Evolutionary conservation across 2,888 invertebrate species (phyloP).

Genomic region (Volucella zonaria): DNA sequence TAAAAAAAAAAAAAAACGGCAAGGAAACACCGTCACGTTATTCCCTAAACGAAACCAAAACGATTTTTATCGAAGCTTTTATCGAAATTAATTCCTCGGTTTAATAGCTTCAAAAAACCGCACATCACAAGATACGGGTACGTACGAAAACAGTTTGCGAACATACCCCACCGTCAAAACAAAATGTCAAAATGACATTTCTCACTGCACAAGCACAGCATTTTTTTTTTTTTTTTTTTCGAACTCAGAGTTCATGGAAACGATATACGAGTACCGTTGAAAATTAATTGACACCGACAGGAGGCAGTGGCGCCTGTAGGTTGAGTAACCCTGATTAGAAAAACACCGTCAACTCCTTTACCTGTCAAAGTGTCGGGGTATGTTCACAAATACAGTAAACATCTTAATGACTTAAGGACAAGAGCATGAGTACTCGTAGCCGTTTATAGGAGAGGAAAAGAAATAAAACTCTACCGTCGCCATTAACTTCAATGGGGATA

Average conservation of each 20-base stretch:
- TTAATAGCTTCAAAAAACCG: slow-evolving; percentile 2
- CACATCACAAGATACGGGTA: background rate
- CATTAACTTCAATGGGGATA: background rate
- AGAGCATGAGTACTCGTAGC: too few species aligned
- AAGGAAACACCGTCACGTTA: slow-evolving; percentile 53
- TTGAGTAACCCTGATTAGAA: background rate
- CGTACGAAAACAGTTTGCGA: slow-evolving; percentile 9
- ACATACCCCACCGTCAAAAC: background rate
- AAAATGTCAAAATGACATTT: slow-evolving; percentile 17
- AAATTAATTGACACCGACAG: slow-evolving; percentile 18
- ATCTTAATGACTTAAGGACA: too few species aligned
- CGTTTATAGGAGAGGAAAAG: too few species aligned
- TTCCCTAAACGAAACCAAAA: slow-evolving; percentile 28
- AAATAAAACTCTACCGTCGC: background rate
- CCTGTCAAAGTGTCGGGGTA: slow-evolving; percentile 1
- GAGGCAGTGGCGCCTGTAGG: too few species aligned
- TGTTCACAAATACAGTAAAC: slow-evolving; percentile 18
- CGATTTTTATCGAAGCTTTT: slow-evolving; percentile 70
- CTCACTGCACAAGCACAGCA: background rate
- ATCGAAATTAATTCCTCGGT: slow-evolving; percentile 66
- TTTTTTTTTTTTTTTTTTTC: background rate
- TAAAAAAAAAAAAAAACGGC: too few species aligned
- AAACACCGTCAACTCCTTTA: background rate
- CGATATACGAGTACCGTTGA: too few species aligned
- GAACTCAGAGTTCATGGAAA: background rate